phyloP scores from a whole-genome alignment of 2,797 vertebrate genomes.

The Aplochiton taeniatus region DNA sequence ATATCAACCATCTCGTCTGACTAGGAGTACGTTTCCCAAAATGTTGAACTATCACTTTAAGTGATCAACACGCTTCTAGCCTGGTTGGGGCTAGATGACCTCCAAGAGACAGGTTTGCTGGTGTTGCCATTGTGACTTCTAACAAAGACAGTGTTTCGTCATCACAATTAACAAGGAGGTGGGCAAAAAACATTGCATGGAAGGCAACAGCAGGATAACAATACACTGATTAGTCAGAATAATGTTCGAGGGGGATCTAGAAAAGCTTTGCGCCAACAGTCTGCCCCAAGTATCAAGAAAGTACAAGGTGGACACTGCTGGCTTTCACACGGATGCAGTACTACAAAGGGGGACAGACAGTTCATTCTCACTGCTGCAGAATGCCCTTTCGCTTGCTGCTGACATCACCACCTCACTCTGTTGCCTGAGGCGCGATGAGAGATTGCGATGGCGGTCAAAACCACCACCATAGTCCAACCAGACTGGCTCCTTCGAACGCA shows the following conservation, averaged over 20 bases:
- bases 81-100: slow-evolving; percentile 6
- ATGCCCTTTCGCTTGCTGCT: slow-evolving; percentile 25
- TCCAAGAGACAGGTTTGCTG: slow-evolving; percentile 41
- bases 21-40: too few relatives aligned
- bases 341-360: slow-evolving; percentile 21
- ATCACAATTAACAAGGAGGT: slow-evolving; percentile 25
- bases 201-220: slow-evolving; percentile 8
- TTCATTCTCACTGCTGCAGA: slow-evolving; percentile 3
- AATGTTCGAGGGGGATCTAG: slow-evolving; percentile 22
- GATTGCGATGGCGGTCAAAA: neutral
- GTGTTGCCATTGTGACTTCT: slow-evolving; percentile 42
- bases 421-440: too few relatives aligned
- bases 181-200: slow-evolving; percentile 20
- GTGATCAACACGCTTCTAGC: slow-evolving; percentile 12
- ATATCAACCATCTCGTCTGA: too few relatives aligned
- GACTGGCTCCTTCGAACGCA: slow-evolving; percentile 14
- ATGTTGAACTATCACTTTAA: too few relatives aligned
- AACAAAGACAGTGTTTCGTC: slow-evolving; percentile 35
- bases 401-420: slow-evolving; percentile 12
- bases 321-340: slow-evolving; percentile 22
- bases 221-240: neutral
- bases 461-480: slow-evolving; percentile 18
- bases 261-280: neutral
- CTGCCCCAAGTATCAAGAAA: slow-evolving; percentile 20
- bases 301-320: slow-evolving; percentile 8